Base-by-base conservation (phyloP, 1,140 invertebrate genomes). In the Macrobrachium rosenbergii region DNA sequence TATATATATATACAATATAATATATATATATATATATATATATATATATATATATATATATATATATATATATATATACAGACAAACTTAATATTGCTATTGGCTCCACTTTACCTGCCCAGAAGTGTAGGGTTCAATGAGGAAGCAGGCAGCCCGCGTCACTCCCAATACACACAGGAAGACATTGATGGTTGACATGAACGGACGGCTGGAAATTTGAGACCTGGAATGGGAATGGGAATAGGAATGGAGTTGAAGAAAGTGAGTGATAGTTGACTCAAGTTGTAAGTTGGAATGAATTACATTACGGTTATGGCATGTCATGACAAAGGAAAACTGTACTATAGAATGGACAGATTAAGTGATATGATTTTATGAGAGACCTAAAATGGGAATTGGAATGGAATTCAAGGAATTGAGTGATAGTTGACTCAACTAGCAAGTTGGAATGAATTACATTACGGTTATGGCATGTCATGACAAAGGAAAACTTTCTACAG, bases 121-220 rank as follows among this genome's bases (percentile, higher is more conserved):
- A 17, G 94, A 91, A 90, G 93, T 93, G 91, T 94, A 94, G 63
- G 94, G 93, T 90, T 94, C 94, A 90, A 94, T 93, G 89, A 94
- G 94, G 78, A 94, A 92, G 59, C 92, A 93, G 59, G 91, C 90
- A 21, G 93, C 92, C 90, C 94, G 92, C 43, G 93, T 94, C 78
- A 92, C 91, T 59, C 94, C 94, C 58, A 94, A 91, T n/a, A 94
- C 90, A 90, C 94, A 94, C 11, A 94, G 91, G 91, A 94, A 94
- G 83, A 93, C 92, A 90, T 94, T 94, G 91, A 94, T 94, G 58
- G 94, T 94, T 80, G 94, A 93, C 93, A 94, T 94, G 89, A 93
- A 94, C 69, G 94, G 94, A 80, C 93, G 91, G 83, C 91, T 93
- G 37, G 93, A 93, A 73, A 94, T 93, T 76, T 94, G 92, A 78